phyloP scores from a whole-genome alignment of 1,140 invertebrate genomes.

The Drosophila rufa region DNA sequence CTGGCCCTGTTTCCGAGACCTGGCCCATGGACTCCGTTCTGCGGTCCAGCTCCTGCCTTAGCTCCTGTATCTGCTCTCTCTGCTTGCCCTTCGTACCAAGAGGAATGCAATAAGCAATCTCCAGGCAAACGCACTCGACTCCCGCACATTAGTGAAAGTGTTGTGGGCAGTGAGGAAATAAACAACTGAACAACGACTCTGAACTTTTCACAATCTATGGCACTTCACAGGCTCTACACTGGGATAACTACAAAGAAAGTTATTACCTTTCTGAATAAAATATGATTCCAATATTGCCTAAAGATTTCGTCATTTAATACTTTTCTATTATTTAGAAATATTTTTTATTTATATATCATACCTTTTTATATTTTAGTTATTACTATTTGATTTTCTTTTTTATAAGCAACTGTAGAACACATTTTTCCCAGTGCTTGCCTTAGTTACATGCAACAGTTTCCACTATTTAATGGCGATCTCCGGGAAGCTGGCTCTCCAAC shows the following conservation, averaged over 20 bases:
- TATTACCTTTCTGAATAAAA: neutral
- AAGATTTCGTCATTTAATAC: no score
- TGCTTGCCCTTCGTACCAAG: constrained; percentile 41
- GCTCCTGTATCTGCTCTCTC: neutral
- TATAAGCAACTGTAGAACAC: no score
- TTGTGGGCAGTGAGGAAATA: constrained; percentile 54
- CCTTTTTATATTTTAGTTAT: no score
- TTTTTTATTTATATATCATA: neutral
- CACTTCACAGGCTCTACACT: neutral
- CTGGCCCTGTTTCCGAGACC: constrained; percentile 8
- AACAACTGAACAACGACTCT: constrained; percentile 36
- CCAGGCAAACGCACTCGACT: constrained; percentile 17
- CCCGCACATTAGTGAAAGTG: constrained; percentile 69
- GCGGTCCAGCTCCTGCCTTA: neutral
- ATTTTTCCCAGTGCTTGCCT: constrained; percentile 9
- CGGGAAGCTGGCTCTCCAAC: constrained; percentile 37
- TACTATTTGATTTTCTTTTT: neutral
- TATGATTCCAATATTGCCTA: no score
- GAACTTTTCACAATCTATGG: neutral
- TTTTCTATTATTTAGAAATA: no score
- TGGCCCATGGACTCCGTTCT: neutral
- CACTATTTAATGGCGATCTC: constrained; percentile 53
- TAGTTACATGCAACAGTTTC: constrained; percentile 54
- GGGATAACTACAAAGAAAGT: neutral
- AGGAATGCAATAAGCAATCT: constrained; percentile 75